phyloP scores from a whole-genome alignment of 2,888 invertebrate genomes.

The Cryptocheilus praepositus region DNA sequence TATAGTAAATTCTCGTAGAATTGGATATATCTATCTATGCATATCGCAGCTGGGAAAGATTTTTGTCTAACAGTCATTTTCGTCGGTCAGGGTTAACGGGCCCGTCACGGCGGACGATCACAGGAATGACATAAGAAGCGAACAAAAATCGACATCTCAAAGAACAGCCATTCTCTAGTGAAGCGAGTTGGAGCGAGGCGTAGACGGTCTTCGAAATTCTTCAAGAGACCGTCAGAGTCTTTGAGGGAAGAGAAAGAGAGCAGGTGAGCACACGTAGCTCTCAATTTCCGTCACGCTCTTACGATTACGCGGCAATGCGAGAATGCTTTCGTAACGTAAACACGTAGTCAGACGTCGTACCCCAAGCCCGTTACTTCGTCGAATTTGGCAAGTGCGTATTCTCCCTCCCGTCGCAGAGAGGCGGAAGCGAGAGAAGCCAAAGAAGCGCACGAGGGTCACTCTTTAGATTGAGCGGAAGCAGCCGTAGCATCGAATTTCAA shows the following conservation, averaged over 20 bases:
- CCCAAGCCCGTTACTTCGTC: slow-evolving; percentile 41
- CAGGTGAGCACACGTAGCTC: slow-evolving; percentile 34
- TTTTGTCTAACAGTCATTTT: no score
- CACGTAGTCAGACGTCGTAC: slow-evolving; percentile 16
- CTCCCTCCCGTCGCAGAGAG: slow-evolving; percentile 6
- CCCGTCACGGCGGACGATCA: no score
- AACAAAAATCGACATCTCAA: no score
- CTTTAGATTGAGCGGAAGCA: slow-evolving; percentile 6
- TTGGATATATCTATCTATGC: no score
- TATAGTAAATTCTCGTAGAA: no score
- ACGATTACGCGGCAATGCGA: slow-evolving; percentile 52
- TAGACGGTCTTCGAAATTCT: slow-evolving; percentile 13
- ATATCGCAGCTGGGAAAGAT: no score
- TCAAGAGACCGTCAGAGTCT: slow-evolving; percentile 16
- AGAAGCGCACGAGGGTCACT: not conserved
- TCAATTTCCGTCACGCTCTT: slow-evolving; percentile 60
- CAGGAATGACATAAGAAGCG: no score
- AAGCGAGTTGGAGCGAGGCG: slow-evolving; percentile 23
- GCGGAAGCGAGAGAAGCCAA: slow-evolving; percentile 43
- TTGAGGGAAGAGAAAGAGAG: slow-evolving; percentile 19
- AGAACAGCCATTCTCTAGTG: no score
- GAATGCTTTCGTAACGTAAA: slow-evolving; percentile 56
- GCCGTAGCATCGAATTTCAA: no score
- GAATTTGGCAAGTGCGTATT: slow-evolving; percentile 29
- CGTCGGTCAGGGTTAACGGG: no score